phyloP scores from a whole-genome alignment of 2,113 vertebrate species.

The Notothenia coriiceps region DNA sequence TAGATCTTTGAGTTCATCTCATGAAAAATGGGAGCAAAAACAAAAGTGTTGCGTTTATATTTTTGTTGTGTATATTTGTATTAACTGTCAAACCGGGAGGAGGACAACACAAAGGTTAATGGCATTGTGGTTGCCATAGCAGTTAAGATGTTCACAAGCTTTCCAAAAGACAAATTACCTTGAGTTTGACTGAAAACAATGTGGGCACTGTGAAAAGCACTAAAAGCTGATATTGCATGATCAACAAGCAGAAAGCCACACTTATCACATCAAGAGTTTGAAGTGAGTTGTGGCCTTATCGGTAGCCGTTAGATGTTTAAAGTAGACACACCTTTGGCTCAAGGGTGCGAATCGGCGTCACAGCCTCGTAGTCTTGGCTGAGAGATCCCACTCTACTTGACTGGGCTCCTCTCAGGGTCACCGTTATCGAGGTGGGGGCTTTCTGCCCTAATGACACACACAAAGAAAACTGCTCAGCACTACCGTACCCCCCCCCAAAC shows the following conservation, averaged over 20 bases:
- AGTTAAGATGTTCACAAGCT: conserved; percentile 15
- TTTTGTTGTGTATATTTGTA: too few species aligned
- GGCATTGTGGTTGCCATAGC: conserved; percentile 53
- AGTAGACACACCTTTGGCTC: conserved; percentile 79
- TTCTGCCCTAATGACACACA: conserved; percentile 88
- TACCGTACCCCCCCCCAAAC: conserved; percentile 2
- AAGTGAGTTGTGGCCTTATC: background rate
- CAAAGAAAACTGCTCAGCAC: conserved; percentile 65
- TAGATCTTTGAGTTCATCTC: too few species aligned
- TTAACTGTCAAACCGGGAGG: too few species aligned
- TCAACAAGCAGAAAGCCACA: background rate
- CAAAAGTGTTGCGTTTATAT: too few species aligned
- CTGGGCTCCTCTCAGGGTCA: conserved; percentile 92
- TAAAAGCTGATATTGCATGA: conserved; percentile 6
- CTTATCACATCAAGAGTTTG: background rate
- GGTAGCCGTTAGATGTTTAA: background rate
- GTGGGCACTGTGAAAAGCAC: conserved; percentile 24
- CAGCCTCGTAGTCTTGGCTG: conserved; percentile 80
- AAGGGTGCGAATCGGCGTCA: conserved; percentile 57
- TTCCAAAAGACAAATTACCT: background rate
- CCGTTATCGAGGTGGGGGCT: conserved; percentile 93
- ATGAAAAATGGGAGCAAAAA: too few species aligned
- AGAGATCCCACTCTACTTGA: conserved; percentile 84
- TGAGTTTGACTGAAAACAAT: conserved; percentile 25
- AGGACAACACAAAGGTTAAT: background rate